Conservation (phyloP, 2,888 invertebrate genomes). For the Caenorhabditis wallacei region DNA sequence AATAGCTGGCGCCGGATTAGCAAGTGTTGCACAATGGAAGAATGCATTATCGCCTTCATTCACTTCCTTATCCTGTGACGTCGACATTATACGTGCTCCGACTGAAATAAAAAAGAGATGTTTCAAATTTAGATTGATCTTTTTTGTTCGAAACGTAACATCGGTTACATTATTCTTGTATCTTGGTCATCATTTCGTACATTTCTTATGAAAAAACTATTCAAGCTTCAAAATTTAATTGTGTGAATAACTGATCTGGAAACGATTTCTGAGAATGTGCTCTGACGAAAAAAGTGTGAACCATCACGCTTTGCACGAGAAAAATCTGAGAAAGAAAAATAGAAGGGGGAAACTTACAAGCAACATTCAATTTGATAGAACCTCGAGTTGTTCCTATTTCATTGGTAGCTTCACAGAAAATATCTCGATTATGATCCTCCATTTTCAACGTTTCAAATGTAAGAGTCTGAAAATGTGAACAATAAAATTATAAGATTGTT, state of each 20-base stretch:
- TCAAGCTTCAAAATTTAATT: slow-evolving; percentile 20
- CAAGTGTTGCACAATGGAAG: slow-evolving; percentile 78
- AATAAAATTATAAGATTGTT: too few species aligned
- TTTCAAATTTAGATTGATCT: neutral
- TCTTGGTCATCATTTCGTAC: neutral
- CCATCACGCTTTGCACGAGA: neutral
- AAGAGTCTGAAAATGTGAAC: slow-evolving; percentile 70
- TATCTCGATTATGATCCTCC: slow-evolving; percentile 78
- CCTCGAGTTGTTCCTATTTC: slow-evolving; percentile 75
- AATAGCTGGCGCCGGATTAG: slow-evolving; percentile 78
- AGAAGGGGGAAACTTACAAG: slow-evolving; percentile 79
- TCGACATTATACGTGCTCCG: slow-evolving; percentile 77
- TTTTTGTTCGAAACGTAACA: neutral
- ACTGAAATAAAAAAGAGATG: slow-evolving; percentile 70
- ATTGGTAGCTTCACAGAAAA: slow-evolving; percentile 77
- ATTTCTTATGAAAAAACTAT: neutral
- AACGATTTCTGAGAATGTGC: neutral
- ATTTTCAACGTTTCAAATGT: slow-evolving; percentile 77
- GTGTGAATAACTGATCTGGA: slow-evolving; percentile 9
- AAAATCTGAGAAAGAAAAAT: too few species aligned
- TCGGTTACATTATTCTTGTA: neutral
- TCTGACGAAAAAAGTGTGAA: slow-evolving; percentile 24
- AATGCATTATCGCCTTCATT: slow-evolving; percentile 77
- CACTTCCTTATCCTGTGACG: slow-evolving; percentile 77
- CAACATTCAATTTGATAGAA: slow-evolving; percentile 73